Evolutionary conservation across 2,113 vertebrate species (phyloP).

Genomic region (Grallaria varia): DNA sequence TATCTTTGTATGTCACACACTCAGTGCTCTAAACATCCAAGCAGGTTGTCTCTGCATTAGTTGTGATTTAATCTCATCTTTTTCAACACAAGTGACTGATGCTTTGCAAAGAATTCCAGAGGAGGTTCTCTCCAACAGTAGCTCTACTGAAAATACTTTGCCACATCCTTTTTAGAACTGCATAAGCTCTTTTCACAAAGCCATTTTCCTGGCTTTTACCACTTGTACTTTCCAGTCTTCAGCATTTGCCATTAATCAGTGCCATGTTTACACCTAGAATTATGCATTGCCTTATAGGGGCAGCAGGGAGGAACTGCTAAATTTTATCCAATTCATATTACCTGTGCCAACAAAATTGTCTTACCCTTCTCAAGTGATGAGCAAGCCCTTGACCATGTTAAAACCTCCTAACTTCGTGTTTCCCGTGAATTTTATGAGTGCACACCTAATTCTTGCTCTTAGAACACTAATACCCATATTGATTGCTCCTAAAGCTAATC

Average conservation of each 20-base stretch:
- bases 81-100: background rate
- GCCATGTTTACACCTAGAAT: background rate
- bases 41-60: background rate
- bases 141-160: background rate
- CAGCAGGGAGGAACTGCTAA: background rate
- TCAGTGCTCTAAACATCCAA: background rate
- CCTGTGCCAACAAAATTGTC: background rate
- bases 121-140: background rate
- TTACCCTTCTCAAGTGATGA: background rate
- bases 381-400: background rate
- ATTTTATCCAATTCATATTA: background rate
- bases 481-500: background rate
- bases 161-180: background rate
- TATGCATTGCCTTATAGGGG: background rate
- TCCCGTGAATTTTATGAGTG: background rate
- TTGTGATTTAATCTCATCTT: background rate
- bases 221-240: background rate
- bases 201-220: background rate
- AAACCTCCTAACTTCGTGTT: background rate
- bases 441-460: background rate
- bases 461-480: background rate
- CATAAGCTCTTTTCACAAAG: background rate
- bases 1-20: background rate
- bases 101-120: background rate
- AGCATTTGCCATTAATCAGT: background rate